Conservation (phyloP, 1,140 invertebrate species). For the Asobara japonica region DNA sequence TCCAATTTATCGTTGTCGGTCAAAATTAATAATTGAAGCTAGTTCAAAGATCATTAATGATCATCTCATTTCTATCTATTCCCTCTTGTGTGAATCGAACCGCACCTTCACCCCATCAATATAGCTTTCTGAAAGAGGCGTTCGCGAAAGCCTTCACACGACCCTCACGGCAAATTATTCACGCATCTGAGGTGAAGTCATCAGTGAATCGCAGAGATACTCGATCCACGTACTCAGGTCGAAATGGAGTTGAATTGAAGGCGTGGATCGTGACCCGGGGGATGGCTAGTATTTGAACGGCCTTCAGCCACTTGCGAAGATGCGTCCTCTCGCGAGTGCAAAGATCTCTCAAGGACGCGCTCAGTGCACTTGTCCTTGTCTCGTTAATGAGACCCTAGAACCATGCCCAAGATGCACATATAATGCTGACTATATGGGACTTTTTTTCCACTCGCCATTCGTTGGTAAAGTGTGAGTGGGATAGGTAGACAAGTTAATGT, state of each 20-base stretch:
- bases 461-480: neutral
- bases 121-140: too few species aligned
- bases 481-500: neutral
- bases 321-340: conserved; percentile 51
- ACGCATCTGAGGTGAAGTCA: too few species aligned
- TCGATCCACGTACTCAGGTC: too few species aligned
- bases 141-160: too few species aligned
- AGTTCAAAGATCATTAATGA: too few species aligned
- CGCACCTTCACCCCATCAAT: too few species aligned
- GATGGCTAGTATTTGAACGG: conserved; percentile 42
- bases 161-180: too few species aligned
- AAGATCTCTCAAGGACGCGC: conserved; percentile 62
- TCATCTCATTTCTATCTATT: too few species aligned
- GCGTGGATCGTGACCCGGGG: conserved; percentile 54
- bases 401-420: conserved; percentile 3
- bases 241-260: conserved; percentile 20
- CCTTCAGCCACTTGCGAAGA: conserved; percentile 51
- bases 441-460: neutral
- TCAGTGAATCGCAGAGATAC: too few species aligned
- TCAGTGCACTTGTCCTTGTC: conserved; percentile 51
- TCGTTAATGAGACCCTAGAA: conserved; percentile 54
- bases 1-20: too few species aligned
- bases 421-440: conserved; percentile 2
- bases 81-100: too few species aligned
- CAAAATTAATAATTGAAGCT: too few species aligned